Base-by-base conservation (phyloP, 1,140 invertebrate genomes). In the Drosophila cardini region DNA sequence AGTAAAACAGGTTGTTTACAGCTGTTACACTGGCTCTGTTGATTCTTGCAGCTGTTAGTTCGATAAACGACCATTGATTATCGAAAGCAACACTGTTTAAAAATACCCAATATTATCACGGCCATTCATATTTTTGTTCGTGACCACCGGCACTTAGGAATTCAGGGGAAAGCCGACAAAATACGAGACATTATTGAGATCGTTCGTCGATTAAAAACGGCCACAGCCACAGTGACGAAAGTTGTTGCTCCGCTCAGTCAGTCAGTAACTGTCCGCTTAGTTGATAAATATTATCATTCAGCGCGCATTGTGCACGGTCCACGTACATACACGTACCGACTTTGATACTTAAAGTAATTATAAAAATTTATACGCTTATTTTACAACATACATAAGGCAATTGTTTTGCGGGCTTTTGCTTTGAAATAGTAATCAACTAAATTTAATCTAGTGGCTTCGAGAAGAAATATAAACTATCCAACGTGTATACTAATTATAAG, bases 331-430 rank as follows among this genome's bases (percentile, higher is more conserved):
- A 48, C 46, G 73, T 62, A 46, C 76, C 76, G 57, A 62, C 55
- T 58, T 26, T 57, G 75, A 58, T 87, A 82, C 83, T 86, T 82
- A 73, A 82, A 87, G 83, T 87, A 86, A 86, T 87, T 86, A 79
- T 67, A 76, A 76, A 76, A 76, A 55, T 52, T 30, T 50, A 72
- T 64, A 45, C 63, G 45, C 30, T 45, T 56, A 58, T 58, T 52
- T 26, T 72, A 48, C 50, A 43, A 61, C 21, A 26, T 26, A 50
- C 10, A 53, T 30, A 48, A 50, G 42, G 18, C 9, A 38, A 11
- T 57, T 26, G 36, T 53, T 9, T 43, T 53, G 21, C 48, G 26
- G 32, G 4, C 4, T 40, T 18, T 56, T 30, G 8, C 13, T 56
- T 32, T 46, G 13, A 43, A 34, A 30, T 53, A 52, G 36, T 53